Evolutionary conservation across 2,888 invertebrate genomes (phyloP), one percentile per base, ranked within the genome.

Genomic region (Syrphus vitripennis): DNA sequence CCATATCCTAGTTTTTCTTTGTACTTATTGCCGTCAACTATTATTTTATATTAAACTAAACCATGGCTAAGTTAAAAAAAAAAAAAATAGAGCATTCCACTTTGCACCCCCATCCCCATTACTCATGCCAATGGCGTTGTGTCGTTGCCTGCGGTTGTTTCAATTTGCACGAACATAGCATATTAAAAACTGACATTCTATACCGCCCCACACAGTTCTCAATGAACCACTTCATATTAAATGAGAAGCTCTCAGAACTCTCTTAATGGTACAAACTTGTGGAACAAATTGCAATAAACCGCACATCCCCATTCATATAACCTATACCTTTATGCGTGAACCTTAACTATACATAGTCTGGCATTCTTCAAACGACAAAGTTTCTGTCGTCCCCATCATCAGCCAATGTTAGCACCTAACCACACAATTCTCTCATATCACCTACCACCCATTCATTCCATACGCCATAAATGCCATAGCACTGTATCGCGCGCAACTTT

Each of bases 231-330:
- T 65, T 65, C 31, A 65, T 65, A 67, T 29, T 76, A 67, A 57
- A 45, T 67, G 70, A 14, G 42, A 21, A 55, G 48, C 26, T 45
- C 55, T 78, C 31, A 34, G 12, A 40, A 37, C 16, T 65, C 65
- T 26, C 63, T 40, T 65, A 76, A 63, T 76, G 21, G 55, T 45
- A 76, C 63, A 57, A 81, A 76, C 37, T 70, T 37, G 50, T 16
- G 67, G 50, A 45, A 70, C 81, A 82, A 82, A 82, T 77, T 82
- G 77, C 81, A 48, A 40, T 57, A 76, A 61, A 74, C 24, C 53
- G n/a, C 53, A 61, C 29, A 26, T 12, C 10, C 4, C 42, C 16
- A 26, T n/a, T 24, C 14, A 21, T 14, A 24, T 24, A n/a, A 21
- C 53, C 26, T 26, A 37, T 61, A 40, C 40, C 10, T 40, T 9